A percentile compares a stretch with the other conserved stretches of the same genome.
These are phyloP conservation scores for Ageneiosus marmoratus DNA, from an alignment of 2,113 vertebrate species.

Conservation along the genomic window DNA sequence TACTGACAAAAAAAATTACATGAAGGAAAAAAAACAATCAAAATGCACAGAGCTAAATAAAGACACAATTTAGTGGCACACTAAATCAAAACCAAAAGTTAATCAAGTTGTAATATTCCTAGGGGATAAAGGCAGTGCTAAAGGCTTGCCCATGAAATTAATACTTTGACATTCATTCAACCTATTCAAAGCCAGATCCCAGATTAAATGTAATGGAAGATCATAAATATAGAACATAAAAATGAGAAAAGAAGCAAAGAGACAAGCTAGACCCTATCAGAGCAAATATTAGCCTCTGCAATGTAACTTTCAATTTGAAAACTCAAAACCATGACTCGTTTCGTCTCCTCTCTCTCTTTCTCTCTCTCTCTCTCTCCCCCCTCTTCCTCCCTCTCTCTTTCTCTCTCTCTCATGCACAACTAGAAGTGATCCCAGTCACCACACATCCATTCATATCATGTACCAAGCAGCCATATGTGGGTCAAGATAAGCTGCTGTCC, in stretches of 20 bases:
- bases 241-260: slow-evolving; percentile 1
- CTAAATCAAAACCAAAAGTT: not conserved
- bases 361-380: too few species aligned
- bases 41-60: not conserved
- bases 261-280: not conserved
- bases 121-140: not conserved
- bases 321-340: not conserved
- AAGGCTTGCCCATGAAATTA: not conserved
- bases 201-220: slow-evolving; percentile 20
- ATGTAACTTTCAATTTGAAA: slow-evolving; percentile 20
- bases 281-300: not conserved
- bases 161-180: not conserved
- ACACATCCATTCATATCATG: slow-evolving; percentile 36
- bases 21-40: not conserved
- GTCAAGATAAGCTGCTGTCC: slow-evolving; percentile 22
- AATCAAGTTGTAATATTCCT: not conserved
- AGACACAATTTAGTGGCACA: not conserved
- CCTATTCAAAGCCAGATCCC: slow-evolving; percentile 18
- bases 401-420: not conserved
- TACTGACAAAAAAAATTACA: not conserved
- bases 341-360: not conserved
- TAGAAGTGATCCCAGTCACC: slow-evolving; percentile 2
- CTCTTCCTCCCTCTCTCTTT: not conserved
- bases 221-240: not conserved
- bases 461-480: slow-evolving; percentile 18